Base-by-base conservation (phyloP, 2,113 vertebrate genomes). In the Ranitomeya imitator region DNA sequence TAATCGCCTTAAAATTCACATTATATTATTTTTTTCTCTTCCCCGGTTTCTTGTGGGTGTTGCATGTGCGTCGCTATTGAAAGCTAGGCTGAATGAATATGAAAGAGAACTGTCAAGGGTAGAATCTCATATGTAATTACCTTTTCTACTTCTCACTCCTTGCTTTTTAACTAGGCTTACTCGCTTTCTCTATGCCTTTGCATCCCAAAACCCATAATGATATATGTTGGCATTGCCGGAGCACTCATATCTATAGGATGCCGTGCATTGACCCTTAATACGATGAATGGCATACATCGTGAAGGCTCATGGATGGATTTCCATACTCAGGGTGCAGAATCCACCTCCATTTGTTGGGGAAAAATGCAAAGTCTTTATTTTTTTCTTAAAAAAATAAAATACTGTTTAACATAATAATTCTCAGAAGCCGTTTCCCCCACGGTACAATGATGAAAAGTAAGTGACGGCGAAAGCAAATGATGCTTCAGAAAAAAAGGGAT, bases 371-470 rank as follows among this genome's bases (percentile, higher is more conserved):
- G 87, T 83, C 87, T 93, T 86, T 78, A 52, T 78, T 77, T 71
- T 83, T 87, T 92, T 94, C 94, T 16, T n/a, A 37, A 37, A 7
- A 37, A 93, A 90, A 45, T 45, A 92, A 90, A 92, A 89, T 85
- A 89, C 83, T 89, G 8, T 52, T 92, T 93, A 92, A 89, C 87
- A 89, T 92, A 90, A 91, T 93, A 92, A 91, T 92, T 94, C 88
- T 85, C 92, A 83, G 65, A 91, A 92, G 94, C 6, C 31, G 60
- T 91, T 95, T 79, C 88, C 89, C 45, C 65, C 31, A 76, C 90
- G 79, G 89, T 87, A 79, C 92, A 92, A 91, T 91, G 93, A 93
- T 90, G 90, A 92, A 93, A 93, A 92, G 86, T 90, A 90, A 92
- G 87, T 90, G 89, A 91, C 92, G 91, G 89, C 88, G 85, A 65